These are phyloP conservation scores for Isotomurus palustris DNA, from an alignment of 2,888 invertebrate species.

Conservation along the genomic window DNA sequence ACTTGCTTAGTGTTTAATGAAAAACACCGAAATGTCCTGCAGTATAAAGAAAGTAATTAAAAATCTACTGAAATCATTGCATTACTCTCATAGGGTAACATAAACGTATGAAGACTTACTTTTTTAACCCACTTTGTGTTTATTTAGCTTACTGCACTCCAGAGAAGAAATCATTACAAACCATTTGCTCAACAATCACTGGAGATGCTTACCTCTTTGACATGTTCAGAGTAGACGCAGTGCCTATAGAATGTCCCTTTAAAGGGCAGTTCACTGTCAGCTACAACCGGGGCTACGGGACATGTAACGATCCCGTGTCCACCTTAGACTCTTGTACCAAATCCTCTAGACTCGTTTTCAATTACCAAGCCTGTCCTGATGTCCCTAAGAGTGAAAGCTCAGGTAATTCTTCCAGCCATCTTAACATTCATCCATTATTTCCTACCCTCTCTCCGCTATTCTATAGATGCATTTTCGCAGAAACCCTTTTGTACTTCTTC, in stretches of 20 bases:
- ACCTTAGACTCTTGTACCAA: slow-evolving; percentile 91
- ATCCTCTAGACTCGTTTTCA: slow-evolving; percentile 79
- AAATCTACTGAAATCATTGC: too few species aligned
- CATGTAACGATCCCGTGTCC: slow-evolving; percentile 81
- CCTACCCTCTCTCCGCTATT: too few species aligned
- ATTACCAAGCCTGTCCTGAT: slow-evolving; percentile 90
- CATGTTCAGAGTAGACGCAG: slow-evolving; percentile 82
- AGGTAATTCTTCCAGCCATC: slow-evolving; percentile 56
- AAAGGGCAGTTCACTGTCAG: slow-evolving; percentile 85
- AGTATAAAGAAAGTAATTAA: slow-evolving; percentile 90
- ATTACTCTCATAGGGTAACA: too few species aligned
- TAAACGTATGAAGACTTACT: too few species aligned
- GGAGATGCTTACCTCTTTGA: slow-evolving; percentile 80
- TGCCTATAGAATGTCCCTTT: slow-evolving; percentile 82
- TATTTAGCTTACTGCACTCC: slow-evolving; percentile 32
- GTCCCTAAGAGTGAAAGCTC: slow-evolving; percentile 85
- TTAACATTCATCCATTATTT: too few species aligned
- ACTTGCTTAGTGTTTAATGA: slow-evolving; percentile 93
- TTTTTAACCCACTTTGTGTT: neutral
- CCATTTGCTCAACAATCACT: slow-evolving; percentile 32
- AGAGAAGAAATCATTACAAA: slow-evolving; percentile 20
- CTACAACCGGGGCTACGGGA: slow-evolving; percentile 84
- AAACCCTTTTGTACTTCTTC: neutral
- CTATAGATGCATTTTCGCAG: too few species aligned
- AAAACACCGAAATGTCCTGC: slow-evolving; percentile 88